These are phyloP conservation scores for Drosophila testacea DNA, from an alignment of 2,888 invertebrate genomes.

Conservation along the genomic window DNA sequence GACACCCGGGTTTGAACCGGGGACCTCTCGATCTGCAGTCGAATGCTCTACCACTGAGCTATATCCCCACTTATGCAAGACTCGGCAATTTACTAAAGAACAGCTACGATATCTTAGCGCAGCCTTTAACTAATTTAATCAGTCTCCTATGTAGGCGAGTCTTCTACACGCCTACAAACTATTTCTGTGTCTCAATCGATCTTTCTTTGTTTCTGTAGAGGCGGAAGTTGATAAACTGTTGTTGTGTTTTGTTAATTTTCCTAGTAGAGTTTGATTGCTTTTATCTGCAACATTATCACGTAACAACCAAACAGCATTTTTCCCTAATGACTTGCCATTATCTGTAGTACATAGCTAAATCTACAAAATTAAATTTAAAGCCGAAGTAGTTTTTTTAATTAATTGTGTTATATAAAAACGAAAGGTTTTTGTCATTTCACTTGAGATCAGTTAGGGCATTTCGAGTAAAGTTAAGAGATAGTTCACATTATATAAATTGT, in stretches of 20 bases:
- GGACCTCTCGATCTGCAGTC: slow-evolving; percentile 82
- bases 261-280: slow-evolving; percentile 28
- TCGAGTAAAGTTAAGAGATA: background rate
- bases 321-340: slow-evolving; percentile 42
- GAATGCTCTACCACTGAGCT: slow-evolving; percentile 81
- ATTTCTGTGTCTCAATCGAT: slow-evolving; percentile 3
- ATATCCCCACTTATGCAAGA: slow-evolving; percentile 68
- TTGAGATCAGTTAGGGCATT: slow-evolving; percentile 9
- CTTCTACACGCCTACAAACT: background rate
- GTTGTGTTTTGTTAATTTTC: slow-evolving; percentile 24
- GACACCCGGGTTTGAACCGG: slow-evolving; percentile 81
- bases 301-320: slow-evolving; percentile 39
- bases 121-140: slow-evolving; percentile 4
- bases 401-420: slow-evolving; percentile 11
- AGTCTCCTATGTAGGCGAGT: slow-evolving; percentile 29
- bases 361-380: slow-evolving; percentile 14
- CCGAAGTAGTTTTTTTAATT: slow-evolving; percentile 12
- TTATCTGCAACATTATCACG: slow-evolving; percentile 57
- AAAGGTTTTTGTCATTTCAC: slow-evolving; percentile 20
- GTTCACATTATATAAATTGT: background rate
- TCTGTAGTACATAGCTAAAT: slow-evolving; percentile 17
- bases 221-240: slow-evolving; percentile 65
- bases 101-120: slow-evolving; percentile 11
- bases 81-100: slow-evolving; percentile 50
- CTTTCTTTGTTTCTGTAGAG: slow-evolving; percentile 12